phyloP scores from a whole-genome alignment of 2,797 vertebrate species.

The Pagetopsis macropterus region DNA sequence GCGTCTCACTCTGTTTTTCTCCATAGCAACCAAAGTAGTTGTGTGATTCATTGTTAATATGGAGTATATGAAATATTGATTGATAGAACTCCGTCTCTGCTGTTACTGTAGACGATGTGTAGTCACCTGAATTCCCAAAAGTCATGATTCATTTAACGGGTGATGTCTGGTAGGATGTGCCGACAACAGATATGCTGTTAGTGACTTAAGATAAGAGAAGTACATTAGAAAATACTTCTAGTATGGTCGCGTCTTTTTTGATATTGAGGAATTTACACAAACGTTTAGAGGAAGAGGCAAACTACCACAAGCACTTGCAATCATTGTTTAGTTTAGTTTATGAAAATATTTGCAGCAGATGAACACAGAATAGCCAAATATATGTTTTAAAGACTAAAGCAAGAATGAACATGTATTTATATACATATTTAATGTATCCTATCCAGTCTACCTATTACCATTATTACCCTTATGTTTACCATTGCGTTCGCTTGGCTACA shows the following conservation, averaged over 20 bases:
- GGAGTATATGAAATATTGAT: not conserved
- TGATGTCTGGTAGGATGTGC: not conserved
- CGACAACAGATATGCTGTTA: not conserved
- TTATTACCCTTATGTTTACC: too few relatives aligned
- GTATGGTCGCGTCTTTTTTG: not conserved
- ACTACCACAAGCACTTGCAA: too few relatives aligned
- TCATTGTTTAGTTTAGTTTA: too few relatives aligned
- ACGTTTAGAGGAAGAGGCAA: not conserved
- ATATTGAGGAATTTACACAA: not conserved
- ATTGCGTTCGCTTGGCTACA: not conserved
- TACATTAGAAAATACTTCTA: not conserved
- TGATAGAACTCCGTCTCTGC: not conserved
- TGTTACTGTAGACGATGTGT: not conserved
- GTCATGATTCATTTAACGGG: constrained; percentile 9
- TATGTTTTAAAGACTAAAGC: too few relatives aligned
- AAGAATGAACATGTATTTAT: too few relatives aligned
- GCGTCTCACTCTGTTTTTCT: not conserved
- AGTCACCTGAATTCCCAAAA: not conserved
- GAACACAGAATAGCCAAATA: too few relatives aligned
- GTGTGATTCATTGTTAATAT: not conserved
- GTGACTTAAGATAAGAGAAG: not conserved
- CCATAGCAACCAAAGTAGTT: not conserved
- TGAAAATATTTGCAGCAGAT: too few relatives aligned
- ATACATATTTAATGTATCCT: not conserved
- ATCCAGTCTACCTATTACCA: not conserved